Base-by-base conservation (phyloP, 2,888 invertebrate genomes). In the Cyaniris semiargus region DNA sequence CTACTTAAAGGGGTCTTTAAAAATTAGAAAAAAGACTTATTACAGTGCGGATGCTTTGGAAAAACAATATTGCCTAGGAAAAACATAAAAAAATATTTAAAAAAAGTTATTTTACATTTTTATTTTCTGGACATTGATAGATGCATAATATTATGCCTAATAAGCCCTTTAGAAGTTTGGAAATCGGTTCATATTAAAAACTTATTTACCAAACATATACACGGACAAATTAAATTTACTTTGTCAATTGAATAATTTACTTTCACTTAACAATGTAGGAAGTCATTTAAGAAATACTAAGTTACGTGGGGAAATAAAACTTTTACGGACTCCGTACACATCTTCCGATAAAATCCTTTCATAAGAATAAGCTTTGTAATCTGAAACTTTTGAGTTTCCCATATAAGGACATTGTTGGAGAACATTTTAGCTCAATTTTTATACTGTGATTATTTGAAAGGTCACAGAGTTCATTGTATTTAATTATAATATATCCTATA, bases 321-420 rank as follows among this genome's bases (percentile, higher is more conserved):
- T 72, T 72, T 23, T 71, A 71, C 10, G 15, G 58, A 75, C 71
- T 31, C 70, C 70, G 76, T 60, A 75, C 76, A 78, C 60, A 71
- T 76, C 77, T 78, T 75, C 76, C 60, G 75, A 77, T 77, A 76
- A 78, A 71, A 75, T 77, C 78, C 34, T 78, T 77, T 77, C 75
- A 53, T 74, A 48, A 18, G 23, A 74, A 53, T 27, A 53, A 74
- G 48, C 74, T 44, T 48, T 53, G 74, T 74, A 74, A 74, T 74
- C 53, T 48, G 48, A 74, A 74, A 74, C 48, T 74, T 74, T 72
- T 34, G 18, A 48, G 38, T 23, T 38, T 8, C 13, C 23, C 10
- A 21, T 15, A 13, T 72, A 48, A 23, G 72, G 21, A 21, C 23
- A 48, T 48, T 23, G 48, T 21, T 44, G 21, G 44, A 72, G 44